phyloP scores from a whole-genome alignment of 1,140 invertebrate species.

The Drosophila bifasciata region DNA sequence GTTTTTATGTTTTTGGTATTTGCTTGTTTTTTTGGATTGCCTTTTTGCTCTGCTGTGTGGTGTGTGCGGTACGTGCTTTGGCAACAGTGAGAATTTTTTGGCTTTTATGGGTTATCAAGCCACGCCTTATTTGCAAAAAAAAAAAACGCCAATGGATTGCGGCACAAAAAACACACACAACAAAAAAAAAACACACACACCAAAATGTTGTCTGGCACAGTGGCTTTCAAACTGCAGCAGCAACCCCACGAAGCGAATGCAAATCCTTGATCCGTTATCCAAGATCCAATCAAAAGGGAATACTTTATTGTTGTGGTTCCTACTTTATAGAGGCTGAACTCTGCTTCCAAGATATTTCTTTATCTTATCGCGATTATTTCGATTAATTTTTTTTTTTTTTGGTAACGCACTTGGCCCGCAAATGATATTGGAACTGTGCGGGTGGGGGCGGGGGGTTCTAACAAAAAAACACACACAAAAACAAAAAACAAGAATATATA shows the following conservation, averaged over 20 bases:
- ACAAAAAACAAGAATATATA: constrained; percentile 38
- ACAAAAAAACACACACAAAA: constrained; percentile 12
- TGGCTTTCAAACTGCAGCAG: constrained; percentile 21
- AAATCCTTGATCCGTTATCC: not conserved
- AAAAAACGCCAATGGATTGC: constrained; percentile 14
- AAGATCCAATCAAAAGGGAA: constrained; percentile 9
- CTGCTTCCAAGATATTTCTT: constrained; percentile 17
- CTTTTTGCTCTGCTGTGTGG: not conserved
- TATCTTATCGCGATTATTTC: constrained; percentile 47
- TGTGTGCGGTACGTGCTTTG: constrained; percentile 29
- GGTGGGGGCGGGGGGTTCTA: too few species aligned
- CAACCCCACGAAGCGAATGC: not conserved
- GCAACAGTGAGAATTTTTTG: constrained; percentile 30
- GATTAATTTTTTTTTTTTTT: constrained; percentile 14
- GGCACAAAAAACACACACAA: constrained; percentile 2
- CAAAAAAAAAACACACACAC: constrained; percentile 2
- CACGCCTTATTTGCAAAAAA: constrained; percentile 43
- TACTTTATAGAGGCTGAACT: constrained; percentile 11
- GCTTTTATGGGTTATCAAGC: constrained; percentile 26
- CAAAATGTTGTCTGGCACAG: not conserved
- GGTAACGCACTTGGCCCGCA: constrained; percentile 44
- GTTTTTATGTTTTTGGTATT: constrained; percentile 21
- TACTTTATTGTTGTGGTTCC: constrained; percentile 2
- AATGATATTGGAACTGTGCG: not conserved
- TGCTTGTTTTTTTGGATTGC: constrained; percentile 29